Evolutionary conservation across 1,140 invertebrate species (phyloP).

Genomic region (Panonychus citri): DNA sequence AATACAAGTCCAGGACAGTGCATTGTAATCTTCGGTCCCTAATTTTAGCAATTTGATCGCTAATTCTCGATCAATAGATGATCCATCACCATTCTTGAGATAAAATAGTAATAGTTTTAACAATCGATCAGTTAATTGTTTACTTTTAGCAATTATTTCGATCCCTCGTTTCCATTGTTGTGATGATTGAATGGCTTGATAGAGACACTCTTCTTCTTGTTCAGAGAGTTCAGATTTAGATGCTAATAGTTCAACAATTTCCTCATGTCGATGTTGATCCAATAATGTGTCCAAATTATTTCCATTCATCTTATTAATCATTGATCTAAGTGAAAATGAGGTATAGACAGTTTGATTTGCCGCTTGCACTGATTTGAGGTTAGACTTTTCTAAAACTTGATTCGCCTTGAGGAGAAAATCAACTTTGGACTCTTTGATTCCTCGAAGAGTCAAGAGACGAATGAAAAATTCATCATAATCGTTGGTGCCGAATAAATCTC

Average conservation of each 20-base stretch:
- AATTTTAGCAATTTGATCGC: constrained; percentile 1
- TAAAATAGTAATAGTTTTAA: background rate
- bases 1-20: constrained; percentile 5
- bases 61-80: background rate
- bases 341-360: constrained; percentile 5
- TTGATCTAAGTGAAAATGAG: background rate
- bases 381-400: background rate
- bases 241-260: constrained; percentile 6
- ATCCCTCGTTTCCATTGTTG: constrained; percentile 10
- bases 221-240: constrained; percentile 5
- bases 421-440: constrained; percentile 4
- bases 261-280: constrained; percentile 5
- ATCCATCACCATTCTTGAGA: background rate
- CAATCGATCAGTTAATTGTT: background rate
- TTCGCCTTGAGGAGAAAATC: constrained; percentile 3
- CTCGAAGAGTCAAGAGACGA: constrained; percentile 4
- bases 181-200: constrained; percentile 2
- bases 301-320: background rate
- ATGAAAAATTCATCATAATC: constrained; percentile 6
- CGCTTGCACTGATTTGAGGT: background rate
- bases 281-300: background rate
- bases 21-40: background rate
- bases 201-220: constrained; percentile 1
- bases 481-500: background rate
- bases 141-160: constrained; percentile 4